Conservation (phyloP, 2,113 vertebrate genomes). For the Microcebus tavaratra region DNA sequence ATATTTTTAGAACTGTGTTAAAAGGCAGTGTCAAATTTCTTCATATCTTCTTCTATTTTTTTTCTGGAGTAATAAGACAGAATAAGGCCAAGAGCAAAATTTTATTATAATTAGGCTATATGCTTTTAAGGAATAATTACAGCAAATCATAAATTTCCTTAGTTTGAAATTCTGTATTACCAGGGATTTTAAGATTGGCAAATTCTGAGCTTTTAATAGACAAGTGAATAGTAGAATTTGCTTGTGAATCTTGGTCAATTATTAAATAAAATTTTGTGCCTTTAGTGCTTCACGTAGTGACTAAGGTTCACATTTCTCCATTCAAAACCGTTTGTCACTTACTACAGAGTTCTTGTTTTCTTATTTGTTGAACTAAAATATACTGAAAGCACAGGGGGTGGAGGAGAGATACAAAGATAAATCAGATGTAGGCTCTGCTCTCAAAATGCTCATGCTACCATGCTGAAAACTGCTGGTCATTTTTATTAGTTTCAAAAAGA, state of each 20-base stretch:
- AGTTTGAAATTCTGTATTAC: conserved; percentile 41
- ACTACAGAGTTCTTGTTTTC: background rate
- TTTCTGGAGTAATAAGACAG: conserved; percentile 63
- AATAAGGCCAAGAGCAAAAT: conserved; percentile 67
- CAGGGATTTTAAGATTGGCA: background rate
- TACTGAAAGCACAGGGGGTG: background rate
- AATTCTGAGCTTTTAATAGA: conserved; percentile 31
- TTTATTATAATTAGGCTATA: conserved; percentile 61
- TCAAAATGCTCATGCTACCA: background rate
- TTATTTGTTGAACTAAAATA: conserved; percentile 19
- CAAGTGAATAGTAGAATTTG: conserved; percentile 20
- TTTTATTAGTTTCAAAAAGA: background rate
- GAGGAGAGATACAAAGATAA: background rate
- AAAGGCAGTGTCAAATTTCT: conserved; percentile 64
- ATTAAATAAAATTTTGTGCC: background rate
- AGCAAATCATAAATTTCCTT: conserved; percentile 20
- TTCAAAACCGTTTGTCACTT: background rate
- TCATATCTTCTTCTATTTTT: conserved; percentile 42
- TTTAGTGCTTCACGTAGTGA: conserved; percentile 1
- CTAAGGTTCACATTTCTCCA: background rate
- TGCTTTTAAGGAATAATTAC: conserved; percentile 66
- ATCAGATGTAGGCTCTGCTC: background rate
- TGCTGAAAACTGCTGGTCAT: background rate
- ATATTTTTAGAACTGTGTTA: conserved; percentile 66
- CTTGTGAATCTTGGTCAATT: conserved; percentile 6